A percentile compares a stretch with the other conserved stretches of the same genome.
Conservation (phyloP, 2,797 vertebrate genomes). For the Caiman crocodilus region DNA sequence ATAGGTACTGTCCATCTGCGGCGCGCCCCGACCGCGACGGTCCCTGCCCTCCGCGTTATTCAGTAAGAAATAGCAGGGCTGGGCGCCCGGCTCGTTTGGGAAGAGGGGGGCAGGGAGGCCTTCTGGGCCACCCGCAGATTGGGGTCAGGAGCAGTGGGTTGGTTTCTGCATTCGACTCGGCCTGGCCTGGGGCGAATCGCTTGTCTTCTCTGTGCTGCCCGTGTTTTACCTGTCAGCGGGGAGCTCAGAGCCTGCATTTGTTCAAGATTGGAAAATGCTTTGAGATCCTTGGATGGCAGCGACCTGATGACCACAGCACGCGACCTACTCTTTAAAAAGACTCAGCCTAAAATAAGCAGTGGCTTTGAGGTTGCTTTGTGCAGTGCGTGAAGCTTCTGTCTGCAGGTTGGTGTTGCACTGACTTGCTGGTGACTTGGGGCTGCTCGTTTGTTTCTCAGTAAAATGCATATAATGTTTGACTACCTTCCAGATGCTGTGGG, state of each 20-base stretch:
- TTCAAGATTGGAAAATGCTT: neutral
- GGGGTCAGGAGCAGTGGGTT: neutral
- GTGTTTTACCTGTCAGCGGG: neutral
- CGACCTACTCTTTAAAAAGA: neutral
- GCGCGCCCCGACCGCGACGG: accelerated
- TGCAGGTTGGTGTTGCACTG: neutral
- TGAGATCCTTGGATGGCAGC: neutral
- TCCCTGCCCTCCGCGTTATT: too few relatives aligned
- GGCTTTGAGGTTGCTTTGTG: neutral
- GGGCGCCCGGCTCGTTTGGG: neutral
- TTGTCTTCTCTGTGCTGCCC: neutral
- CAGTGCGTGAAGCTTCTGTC: neutral
- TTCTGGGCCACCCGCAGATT: neutral
- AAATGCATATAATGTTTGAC: neutral
- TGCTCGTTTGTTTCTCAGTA: neutral
- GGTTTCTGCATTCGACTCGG: neutral
- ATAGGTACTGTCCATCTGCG: slow-evolving; percentile 82
- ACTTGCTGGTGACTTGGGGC: neutral
- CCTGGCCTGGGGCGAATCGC: too few relatives aligned
- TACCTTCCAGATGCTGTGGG: neutral
- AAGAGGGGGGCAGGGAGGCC: neutral
- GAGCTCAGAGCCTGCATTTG: neutral
- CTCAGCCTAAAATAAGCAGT: neutral
- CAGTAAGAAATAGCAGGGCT: too few relatives aligned
- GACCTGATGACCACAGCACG: neutral